These are phyloP conservation scores for Loriculus beryllinus DNA, from an alignment of 2,797 vertebrate species.

Conservation along the genomic window DNA sequence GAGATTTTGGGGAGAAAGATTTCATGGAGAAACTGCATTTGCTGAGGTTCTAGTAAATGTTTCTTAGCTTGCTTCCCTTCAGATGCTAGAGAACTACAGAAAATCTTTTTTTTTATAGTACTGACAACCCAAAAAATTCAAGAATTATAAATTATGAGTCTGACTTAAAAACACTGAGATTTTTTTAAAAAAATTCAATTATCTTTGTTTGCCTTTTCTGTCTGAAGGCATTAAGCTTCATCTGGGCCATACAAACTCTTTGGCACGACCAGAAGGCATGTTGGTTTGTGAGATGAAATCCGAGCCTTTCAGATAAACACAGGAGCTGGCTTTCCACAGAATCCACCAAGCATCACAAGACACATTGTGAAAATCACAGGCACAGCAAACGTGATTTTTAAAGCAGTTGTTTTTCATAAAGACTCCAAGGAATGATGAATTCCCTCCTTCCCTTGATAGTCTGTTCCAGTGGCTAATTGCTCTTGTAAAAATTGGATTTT, in stretches of 20 bases:
- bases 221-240: not conserved
- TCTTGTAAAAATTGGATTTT: not conserved
- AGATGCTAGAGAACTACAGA: not conserved
- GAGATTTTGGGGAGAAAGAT: not conserved
- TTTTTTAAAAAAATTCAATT: not conserved
- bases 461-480: not conserved
- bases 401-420: not conserved
- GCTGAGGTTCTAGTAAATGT: accelerated
- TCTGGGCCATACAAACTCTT: not conserved
- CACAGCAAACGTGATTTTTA: not conserved
- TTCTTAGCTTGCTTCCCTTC: not conserved
- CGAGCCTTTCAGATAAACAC: not conserved
- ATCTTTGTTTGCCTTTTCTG: not conserved
- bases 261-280: not conserved
- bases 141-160: not conserved
- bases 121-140: not conserved
- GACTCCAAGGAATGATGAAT: not conserved
- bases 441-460: not conserved
- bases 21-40: not conserved
- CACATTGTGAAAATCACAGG: not conserved
- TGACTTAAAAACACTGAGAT: not conserved
- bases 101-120: not conserved
- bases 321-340: not conserved
- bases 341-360: not conserved
- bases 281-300: not conserved